Base-by-base conservation (phyloP, 30 jellyfish, hydroid and myxozoan genomes). In the Chrysaora quinquecirrha region DNA sequence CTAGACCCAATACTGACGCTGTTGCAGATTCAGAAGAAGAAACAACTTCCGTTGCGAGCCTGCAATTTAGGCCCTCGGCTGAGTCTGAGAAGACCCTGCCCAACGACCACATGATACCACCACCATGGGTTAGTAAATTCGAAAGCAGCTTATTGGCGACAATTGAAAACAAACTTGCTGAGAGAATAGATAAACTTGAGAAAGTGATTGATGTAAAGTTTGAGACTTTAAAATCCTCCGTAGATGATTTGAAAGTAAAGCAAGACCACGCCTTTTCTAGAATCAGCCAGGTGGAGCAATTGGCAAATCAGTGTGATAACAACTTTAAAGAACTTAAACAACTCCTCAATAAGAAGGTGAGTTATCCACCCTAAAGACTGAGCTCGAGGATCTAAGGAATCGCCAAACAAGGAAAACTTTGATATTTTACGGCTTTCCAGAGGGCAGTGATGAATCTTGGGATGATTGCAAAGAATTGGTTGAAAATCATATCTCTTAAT, bases 221-320 rank as follows among this genome's bases (percentile, higher is more conserved):
- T 43, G 73, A 60, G 28, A 60, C 73, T 29, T 60, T 60, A 60
- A 60, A 60, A 60, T 60, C 73, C 31, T 1, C 73, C n/a, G 33
- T 16, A 60, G 73, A 60, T 60, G 73, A 60, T 60, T 60, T 60
- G 73, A 60, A 60, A 60, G 73, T 19, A 60, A 60, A 60, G 73
- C 73, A 60, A 60, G 73, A 60, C 73, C 73, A 60, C 32, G 33
- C 32, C 73, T 60, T 60, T 60, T 60, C 73, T 60, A 60, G 73
- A 60, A 1, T 43, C 58, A 43, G 58, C 58, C 58, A 43, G 58
- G 58, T 43, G 58, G 58, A 43, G 58, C 58, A 43, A 43, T 6
- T 43, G 58, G 58, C 58, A 43, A 43, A 43, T 43, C 58, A 43
- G 58, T 43, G 58, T 43, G 58, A 43, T 43, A 43, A 43, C 58